phyloP scores from a whole-genome alignment of 1,140 invertebrate species.

The Mamestra configurata region DNA sequence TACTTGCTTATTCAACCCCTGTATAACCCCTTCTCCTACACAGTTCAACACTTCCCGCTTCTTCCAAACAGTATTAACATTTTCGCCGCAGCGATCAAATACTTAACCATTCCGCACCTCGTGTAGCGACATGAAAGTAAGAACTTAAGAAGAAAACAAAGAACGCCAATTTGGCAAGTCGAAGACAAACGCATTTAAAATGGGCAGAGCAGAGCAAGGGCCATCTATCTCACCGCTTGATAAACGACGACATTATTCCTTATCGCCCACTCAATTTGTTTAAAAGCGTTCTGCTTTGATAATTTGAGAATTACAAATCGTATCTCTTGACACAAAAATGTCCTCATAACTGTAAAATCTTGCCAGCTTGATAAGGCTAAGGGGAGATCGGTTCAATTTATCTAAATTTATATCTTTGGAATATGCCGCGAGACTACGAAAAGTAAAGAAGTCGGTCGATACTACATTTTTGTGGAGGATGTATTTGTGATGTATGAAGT shows the following conservation, averaged over 20 bases:
- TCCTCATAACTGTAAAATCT: conserved; percentile 77
- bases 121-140: conserved; percentile 62
- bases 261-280: conserved; percentile 88
- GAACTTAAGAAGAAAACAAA: conserved; percentile 79
- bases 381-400: conserved; percentile 67
- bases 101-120: conserved; percentile 44
- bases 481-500: not conserved
- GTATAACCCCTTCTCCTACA: conserved; percentile 18
- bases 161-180: conserved; percentile 84
- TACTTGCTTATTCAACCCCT: conserved; percentile 55
- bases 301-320: conserved; percentile 88
- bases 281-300: conserved; percentile 88
- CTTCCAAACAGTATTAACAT: conserved; percentile 31
- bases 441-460: not conserved
- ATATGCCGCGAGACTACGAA: conserved; percentile 48
- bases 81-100: conserved; percentile 39
- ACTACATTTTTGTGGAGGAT: not conserved
- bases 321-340: conserved; percentile 84
- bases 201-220: conserved; percentile 84
- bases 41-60: conserved; percentile 28
- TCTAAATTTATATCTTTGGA: conserved; percentile 66
- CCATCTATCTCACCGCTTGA: conserved; percentile 86
- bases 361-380: conserved; percentile 73
- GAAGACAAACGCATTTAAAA: conserved; percentile 88
- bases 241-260: conserved; percentile 88